These are phyloP conservation scores for Elegia similella DNA, from an alignment of 2,888 invertebrate genomes.

Conservation along the genomic window DNA sequence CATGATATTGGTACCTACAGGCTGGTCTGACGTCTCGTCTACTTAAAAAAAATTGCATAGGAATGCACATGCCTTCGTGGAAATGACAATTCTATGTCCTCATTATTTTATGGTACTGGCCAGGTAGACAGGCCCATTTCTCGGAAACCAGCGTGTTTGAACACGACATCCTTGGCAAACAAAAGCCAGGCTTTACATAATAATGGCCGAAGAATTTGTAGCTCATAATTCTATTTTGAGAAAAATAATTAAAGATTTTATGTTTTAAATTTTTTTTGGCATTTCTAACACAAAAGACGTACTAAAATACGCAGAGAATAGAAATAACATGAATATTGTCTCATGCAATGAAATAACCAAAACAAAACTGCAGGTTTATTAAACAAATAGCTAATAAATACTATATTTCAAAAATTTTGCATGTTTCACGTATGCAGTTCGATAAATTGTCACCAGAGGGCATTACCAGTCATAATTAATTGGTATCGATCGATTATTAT, in stretches of 20 bases:
- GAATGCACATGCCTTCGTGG: too few relatives aligned
- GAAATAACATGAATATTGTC: too few relatives aligned
- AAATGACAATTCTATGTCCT: not conserved
- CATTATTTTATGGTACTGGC: not conserved
- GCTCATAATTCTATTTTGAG: not conserved
- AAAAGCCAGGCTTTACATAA: slow-evolving; percentile 1
- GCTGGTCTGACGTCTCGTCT: too few relatives aligned
- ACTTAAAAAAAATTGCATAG: too few relatives aligned
- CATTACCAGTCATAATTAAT: not conserved
- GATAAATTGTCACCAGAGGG: not conserved
- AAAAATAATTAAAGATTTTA: not conserved
- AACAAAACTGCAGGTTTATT: too few relatives aligned
- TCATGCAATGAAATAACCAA: too few relatives aligned
- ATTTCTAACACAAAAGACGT: too few relatives aligned
- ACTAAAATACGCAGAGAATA: too few relatives aligned
- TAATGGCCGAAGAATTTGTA: not conserved
- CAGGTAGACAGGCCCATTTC: slow-evolving; percentile 14
- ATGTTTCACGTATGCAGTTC: not conserved
- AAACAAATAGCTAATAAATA: too few relatives aligned
- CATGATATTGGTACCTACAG: too few relatives aligned
- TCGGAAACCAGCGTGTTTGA: slow-evolving; percentile 9
- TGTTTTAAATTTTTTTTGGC: not conserved
- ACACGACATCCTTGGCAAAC: slow-evolving; percentile 14
- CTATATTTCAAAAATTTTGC: too few relatives aligned
- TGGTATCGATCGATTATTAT: too few relatives aligned